Evolutionary conservation across 2,113 vertebrate genomes (phyloP), one percentile per base, ranked within the genome.

Genomic region (Indicator maculatus): DNA sequence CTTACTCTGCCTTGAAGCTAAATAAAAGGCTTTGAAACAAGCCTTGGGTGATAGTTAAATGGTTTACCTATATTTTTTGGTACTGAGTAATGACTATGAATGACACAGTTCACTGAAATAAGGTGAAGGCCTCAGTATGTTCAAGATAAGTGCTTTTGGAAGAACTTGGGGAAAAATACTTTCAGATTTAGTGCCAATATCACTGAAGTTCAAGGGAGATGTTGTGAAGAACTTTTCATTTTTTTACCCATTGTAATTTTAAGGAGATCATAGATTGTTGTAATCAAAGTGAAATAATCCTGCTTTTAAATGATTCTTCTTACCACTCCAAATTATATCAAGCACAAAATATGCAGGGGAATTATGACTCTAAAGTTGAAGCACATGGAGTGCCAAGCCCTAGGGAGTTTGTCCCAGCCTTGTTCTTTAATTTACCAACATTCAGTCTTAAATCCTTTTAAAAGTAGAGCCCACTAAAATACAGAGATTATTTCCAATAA

Each of bases 351-450:
- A 61, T n/a, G 23, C 27, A 53, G 30, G 20, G 24, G 16, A 93
- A 74, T 86, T 83, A 67, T 31, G 18, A 64, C 61, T 55, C 7
- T 83, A 19, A 91, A 74, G 5, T 74, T 64, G 56, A 91, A 93
- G 8, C 56, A 64, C 45, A 47, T 7, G 28, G 31, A 77, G 5
- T 47, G 27, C 20, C 85, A 86, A 74, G 23, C 56, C 20, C 27
- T 44, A 5, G 21, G 53, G 75, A 89, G 5, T 28, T 89, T 86
- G 27, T 79, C 81, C 75, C 39, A 33, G 18, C n/a, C 27, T 88
- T 64, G 38, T 74, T 93, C 56, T 83, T 83, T 67, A 66, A 64
- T 77, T 93, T 78, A 45, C 56, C 28, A 93, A 75, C 91, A 91
- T 65, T 47, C 31, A 71, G n/a, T 70, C 31, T 83, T 91, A 91